Evolutionary conservation across 2,113 vertebrate species (phyloP).

Genomic region (Tenebrosternarchus preto): DNA sequence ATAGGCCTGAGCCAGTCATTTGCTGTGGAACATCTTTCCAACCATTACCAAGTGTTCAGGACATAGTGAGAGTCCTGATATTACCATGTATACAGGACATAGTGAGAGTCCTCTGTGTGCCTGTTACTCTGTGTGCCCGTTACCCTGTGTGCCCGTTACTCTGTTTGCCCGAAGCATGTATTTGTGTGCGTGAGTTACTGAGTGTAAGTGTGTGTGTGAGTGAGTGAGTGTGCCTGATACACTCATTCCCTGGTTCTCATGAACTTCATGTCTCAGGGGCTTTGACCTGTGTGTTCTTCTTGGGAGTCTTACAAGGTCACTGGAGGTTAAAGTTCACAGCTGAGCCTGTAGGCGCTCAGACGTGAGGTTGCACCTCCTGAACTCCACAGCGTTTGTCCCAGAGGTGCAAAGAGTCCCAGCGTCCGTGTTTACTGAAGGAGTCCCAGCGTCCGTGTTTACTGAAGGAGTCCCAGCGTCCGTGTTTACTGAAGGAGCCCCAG

Average conservation of each 20-base stretch:
- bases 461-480: no score
- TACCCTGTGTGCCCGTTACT: no score
- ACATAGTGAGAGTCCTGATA: no score
- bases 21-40: no score
- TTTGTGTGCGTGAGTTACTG: background rate
- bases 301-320: background rate
- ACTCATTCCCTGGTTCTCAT: conserved; percentile 65
- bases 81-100: no score
- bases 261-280: conserved; percentile 56
- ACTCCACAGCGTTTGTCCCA: conserved; percentile 16
- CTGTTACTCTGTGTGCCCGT: background rate
- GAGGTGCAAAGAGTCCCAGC: background rate
- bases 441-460: conserved; percentile 37
- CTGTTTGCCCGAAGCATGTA: background rate
- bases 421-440: conserved; percentile 33
- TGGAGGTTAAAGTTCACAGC: conserved; percentile 25
- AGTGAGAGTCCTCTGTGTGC: no score
- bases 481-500: no score
- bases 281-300: conserved; percentile 33
- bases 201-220: background rate
- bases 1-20: no score
- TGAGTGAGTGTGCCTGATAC: background rate
- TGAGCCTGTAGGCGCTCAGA: background rate
- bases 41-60: no score
- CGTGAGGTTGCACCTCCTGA: background rate